Conservation (phyloP, 2,113 vertebrate species). For the Hoplias malabaricus region DNA sequence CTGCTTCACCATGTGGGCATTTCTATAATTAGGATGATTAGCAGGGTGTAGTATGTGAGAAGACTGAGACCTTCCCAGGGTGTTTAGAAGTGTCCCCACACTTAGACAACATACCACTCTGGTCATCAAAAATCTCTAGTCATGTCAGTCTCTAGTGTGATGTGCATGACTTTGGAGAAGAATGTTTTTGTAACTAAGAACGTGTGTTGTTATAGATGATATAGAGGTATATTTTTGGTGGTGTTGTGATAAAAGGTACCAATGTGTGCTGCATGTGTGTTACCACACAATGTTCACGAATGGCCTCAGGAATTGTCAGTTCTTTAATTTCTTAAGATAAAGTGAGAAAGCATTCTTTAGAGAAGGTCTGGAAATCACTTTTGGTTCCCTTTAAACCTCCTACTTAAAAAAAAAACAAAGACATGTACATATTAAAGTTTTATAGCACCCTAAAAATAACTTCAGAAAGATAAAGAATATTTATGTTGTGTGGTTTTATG, state of each 20-base stretch:
- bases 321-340: neutral
- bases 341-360: too few species aligned
- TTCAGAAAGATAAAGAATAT: too few species aligned
- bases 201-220: neutral
- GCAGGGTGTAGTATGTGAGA: neutral
- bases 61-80: neutral
- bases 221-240: conserved; percentile 20
- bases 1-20: neutral
- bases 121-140: neutral
- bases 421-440: too few species aligned
- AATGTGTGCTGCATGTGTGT: conserved; percentile 14
- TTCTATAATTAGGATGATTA: neutral
- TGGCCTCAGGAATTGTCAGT: conserved; percentile 3
- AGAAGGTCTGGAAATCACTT: too few species aligned
- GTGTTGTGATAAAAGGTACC: conserved; percentile 2
- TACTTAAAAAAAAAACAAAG: too few species aligned
- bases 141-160: neutral
- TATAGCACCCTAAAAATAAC: too few species aligned
- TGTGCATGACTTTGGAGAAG: neutral
- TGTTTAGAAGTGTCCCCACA: neutral
- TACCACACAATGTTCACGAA: conserved; percentile 8
- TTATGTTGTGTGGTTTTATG: too few species aligned
- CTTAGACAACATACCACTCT: neutral
- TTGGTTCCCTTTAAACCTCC: too few species aligned
- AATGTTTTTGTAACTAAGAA: neutral